Evolutionary conservation across 1,140 invertebrate genomes (phyloP).

Genomic region (Tetranychus urticae): DNA sequence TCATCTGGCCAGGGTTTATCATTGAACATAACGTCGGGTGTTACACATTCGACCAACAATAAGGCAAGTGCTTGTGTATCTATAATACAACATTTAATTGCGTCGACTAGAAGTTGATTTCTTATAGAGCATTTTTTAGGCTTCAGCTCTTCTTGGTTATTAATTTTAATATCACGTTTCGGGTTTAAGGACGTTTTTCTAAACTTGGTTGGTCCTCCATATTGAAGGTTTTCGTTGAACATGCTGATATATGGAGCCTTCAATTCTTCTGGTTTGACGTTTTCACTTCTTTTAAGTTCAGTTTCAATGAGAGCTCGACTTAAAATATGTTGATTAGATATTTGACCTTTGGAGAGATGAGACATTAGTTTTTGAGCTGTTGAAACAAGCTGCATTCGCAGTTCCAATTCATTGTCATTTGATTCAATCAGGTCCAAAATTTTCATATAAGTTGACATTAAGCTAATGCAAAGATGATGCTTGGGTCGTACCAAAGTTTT

Average conservation of each 20-base stretch:
- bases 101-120: conserved; percentile 4
- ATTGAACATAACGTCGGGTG: conserved; percentile 9
- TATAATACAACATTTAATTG: conserved; percentile 2
- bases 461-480: conserved; percentile 4
- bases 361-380: conserved; percentile 5
- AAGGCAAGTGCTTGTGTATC: conserved; percentile 3
- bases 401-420: neutral
- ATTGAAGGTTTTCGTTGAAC: conserved; percentile 3
- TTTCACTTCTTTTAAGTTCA: neutral
- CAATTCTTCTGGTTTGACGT: neutral
- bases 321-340: conserved; percentile 6
- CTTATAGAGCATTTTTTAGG: neutral
- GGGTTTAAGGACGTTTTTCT: conserved; percentile 1
- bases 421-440: neutral
- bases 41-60: conserved; percentile 7
- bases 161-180: neutral
- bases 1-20: conserved; percentile 6
- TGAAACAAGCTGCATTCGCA: neutral
- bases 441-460: conserved; percentile 4
- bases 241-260: neutral
- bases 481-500: neutral
- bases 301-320: conserved; percentile 3
- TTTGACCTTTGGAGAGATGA: neutral
- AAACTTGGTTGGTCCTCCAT: neutral
- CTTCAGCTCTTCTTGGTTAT: neutral